These are phyloP conservation scores for Uropetala carovei DNA, from an alignment of 2,888 invertebrate genomes.

Conservation along the genomic window DNA sequence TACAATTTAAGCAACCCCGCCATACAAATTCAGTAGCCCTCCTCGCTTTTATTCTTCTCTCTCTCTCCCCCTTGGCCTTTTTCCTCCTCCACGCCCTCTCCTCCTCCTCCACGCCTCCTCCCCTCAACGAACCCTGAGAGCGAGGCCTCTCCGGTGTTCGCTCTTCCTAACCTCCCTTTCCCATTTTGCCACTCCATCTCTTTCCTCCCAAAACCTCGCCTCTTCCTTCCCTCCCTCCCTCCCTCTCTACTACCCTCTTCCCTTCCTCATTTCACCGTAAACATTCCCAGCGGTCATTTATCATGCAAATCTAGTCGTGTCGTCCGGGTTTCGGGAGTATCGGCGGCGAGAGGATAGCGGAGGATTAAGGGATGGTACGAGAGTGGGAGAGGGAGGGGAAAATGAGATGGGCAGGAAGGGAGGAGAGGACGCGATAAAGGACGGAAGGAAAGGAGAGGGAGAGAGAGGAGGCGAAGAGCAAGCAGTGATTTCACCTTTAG, in stretches of 20 bases:
- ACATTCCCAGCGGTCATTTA: constrained; percentile 51
- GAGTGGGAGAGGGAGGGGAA: neutral
- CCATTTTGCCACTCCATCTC: neutral
- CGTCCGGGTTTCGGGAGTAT: constrained; percentile 40
- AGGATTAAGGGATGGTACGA: neutral
- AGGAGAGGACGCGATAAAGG: neutral
- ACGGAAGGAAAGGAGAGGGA: neutral
- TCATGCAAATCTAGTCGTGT: constrained; percentile 49
- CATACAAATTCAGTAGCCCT: too few relatives aligned
- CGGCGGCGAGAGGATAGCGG: constrained; percentile 8
- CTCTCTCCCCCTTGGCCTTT: too few relatives aligned
- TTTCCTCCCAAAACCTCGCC: neutral
- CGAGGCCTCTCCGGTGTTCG: too few relatives aligned
- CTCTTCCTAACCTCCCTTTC: neutral
- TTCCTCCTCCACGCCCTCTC: too few relatives aligned
- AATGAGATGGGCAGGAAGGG: neutral
- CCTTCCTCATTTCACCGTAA: constrained; percentile 25
- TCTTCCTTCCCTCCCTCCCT: neutral
- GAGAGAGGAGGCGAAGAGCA: constrained; percentile 16
- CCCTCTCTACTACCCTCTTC: neutral
- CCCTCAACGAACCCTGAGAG: too few relatives aligned
- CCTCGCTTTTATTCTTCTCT: too few relatives aligned
- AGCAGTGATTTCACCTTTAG: constrained; percentile 44
- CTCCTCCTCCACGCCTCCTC: too few relatives aligned
- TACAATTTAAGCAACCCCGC: too few relatives aligned